phyloP scores from a whole-genome alignment of 2,797 vertebrate species.

The Poeciliopsis infans region DNA sequence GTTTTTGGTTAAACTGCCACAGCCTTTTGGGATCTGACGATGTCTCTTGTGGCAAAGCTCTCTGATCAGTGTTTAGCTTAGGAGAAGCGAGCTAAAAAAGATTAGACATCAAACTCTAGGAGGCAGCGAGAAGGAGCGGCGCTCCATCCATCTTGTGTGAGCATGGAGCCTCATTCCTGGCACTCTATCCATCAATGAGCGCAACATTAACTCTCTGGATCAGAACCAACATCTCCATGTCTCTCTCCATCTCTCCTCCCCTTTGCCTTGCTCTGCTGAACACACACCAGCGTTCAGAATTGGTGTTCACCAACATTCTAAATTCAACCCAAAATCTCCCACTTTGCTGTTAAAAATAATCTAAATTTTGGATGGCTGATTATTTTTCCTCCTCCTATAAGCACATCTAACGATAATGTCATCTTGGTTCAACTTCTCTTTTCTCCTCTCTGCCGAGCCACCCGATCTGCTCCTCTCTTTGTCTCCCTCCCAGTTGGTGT shows the following conservation, averaged over 20 bases:
- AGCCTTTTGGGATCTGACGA: conserved; percentile 70
- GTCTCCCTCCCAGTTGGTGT: conserved; percentile 78
- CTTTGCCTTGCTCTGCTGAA: conserved; percentile 68
- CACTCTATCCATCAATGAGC: conserved; percentile 96
- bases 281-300: conserved; percentile 65
- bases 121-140: conserved; percentile 79
- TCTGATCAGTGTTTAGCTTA: conserved; percentile 65
- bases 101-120: conserved; percentile 60
- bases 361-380: background rate
- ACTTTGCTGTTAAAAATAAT: conserved; percentile 24
- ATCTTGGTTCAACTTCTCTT: conserved; percentile 63
- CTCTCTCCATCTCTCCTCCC: conserved; percentile 69
- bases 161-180: conserved; percentile 92
- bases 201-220: conserved; percentile 99
- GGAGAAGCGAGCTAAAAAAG: conserved; percentile 46
- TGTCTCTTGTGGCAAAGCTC: conserved; percentile 40
- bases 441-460: conserved; percentile 59
- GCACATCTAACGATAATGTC: conserved; percentile 47
- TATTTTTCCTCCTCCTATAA: conserved; percentile 8
- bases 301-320: conserved; percentile 60
- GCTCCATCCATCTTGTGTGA: conserved; percentile 94
- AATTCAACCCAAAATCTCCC: conserved; percentile 35
- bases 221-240: conserved; percentile 87
- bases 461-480: conserved; percentile 71
- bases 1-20: conserved; percentile 26